Conservation (phyloP, 1,140 invertebrate genomes). For the Drosophila nigromelanica region DNA sequence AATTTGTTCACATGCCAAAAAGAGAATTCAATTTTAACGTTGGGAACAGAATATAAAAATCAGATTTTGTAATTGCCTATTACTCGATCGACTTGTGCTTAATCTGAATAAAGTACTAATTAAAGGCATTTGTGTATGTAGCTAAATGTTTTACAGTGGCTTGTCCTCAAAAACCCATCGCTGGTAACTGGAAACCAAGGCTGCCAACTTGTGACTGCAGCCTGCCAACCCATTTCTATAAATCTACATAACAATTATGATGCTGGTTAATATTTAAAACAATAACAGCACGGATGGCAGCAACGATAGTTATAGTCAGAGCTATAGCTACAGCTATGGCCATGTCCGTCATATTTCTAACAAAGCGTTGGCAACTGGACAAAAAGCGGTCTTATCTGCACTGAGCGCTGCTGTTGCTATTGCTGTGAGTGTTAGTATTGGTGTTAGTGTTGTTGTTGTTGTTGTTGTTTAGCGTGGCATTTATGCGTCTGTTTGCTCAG, state of each 20-base stretch:
- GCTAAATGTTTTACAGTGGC: slow-evolving; percentile 6
- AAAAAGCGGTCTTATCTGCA: slow-evolving; percentile 67
- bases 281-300: slow-evolving; percentile 51
- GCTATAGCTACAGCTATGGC: slow-evolving; percentile 28
- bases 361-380: slow-evolving; percentile 75
- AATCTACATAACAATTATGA: slow-evolving; percentile 81
- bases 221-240: slow-evolving; percentile 67
- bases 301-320: slow-evolving; percentile 25
- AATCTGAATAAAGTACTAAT: too few relatives aligned
- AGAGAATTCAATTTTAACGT: too few relatives aligned
- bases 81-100: too few relatives aligned
- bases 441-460: slow-evolving; percentile 34
- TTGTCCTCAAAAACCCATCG: slow-evolving; percentile 53
- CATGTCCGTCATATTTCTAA: slow-evolving; percentile 68
- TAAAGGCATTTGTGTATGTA: too few relatives aligned
- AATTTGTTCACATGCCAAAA: too few relatives aligned
- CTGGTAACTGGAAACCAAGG: slow-evolving; percentile 37
- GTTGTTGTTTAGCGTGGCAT: slow-evolving; percentile 70
- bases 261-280: slow-evolving; percentile 71
- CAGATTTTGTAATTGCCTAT: too few relatives aligned
- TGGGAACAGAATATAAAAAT: too few relatives aligned
- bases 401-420: slow-evolving; percentile 40
- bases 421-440: slow-evolving; percentile 10
- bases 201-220: slow-evolving; percentile 11
- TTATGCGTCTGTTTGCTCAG: slow-evolving; percentile 79